Percentiles rank a stretch among this genome's conserved stretches.
phyloP scores from a whole-genome alignment of 2,797 vertebrate genomes.

The Neosalanx taihuensis region DNA sequence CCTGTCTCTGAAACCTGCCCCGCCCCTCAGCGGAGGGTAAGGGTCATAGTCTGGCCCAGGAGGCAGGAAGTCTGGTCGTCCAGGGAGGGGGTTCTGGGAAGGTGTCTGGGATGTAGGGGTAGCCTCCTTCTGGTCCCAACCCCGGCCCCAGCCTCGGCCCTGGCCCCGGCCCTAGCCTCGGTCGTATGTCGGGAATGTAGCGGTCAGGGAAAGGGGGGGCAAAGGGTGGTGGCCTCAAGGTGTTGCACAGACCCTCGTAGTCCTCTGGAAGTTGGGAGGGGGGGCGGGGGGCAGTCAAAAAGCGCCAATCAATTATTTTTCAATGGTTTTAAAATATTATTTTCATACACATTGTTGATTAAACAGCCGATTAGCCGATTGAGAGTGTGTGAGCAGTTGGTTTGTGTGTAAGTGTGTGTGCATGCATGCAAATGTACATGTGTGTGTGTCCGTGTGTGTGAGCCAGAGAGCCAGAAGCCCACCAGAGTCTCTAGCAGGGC shows the following conservation, averaged over 20 bases:
- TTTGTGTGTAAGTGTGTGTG: too few species aligned
- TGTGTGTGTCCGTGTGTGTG: neutral
- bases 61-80: conserved; percentile 34
- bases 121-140: conserved; percentile 36
- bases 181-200: conserved; percentile 55
- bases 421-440: neutral
- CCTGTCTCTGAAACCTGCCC: conserved; percentile 46
- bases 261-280: conserved; percentile 66
- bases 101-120: conserved; percentile 69
- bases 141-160: conserved; percentile 34
- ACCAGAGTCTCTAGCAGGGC: conserved; percentile 83
- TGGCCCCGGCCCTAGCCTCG: conserved; percentile 34
- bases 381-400: neutral
- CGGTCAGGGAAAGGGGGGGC: conserved; percentile 59
- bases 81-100: conserved; percentile 50
- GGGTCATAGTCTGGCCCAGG: conserved; percentile 68
- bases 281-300: neutral
- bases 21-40: conserved; percentile 64
- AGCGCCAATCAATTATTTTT: neutral
- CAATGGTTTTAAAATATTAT: neutral
- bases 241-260: conserved; percentile 77
- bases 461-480: neutral
- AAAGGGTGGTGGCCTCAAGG: conserved; percentile 62
- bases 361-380: too few species aligned
- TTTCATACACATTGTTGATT: neutral